Percentiles rank a stretch among this genome's conserved stretches.
These are phyloP conservation scores for Falcunculus frontatus DNA, from an alignment of 2,113 vertebrate genomes.

Conservation along the genomic window DNA sequence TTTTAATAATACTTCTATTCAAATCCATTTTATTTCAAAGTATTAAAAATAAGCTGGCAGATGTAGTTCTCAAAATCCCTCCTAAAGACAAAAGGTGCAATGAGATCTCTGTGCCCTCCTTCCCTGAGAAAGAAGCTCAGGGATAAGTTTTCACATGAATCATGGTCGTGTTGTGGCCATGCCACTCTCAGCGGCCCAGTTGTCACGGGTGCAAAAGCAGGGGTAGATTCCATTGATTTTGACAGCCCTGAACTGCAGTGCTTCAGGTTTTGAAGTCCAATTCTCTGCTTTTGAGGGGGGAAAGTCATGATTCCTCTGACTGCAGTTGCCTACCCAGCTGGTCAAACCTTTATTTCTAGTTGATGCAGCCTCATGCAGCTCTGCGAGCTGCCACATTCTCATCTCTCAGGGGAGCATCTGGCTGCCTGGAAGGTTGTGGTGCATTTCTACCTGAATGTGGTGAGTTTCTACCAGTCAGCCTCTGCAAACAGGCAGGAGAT, in stretches of 20 bases:
- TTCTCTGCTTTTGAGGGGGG: background rate
- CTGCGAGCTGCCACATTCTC: fast-evolving
- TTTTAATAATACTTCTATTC: background rate
- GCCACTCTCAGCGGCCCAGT: background rate
- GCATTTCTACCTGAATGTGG: background rate
- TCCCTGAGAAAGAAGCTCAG: background rate
- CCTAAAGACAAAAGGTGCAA: background rate
- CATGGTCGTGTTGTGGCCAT: background rate
- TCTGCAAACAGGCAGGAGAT: background rate
- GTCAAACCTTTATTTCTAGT: background rate
- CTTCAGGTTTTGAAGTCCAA: background rate
- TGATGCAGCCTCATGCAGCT: background rate
- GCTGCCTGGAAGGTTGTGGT: fast-evolving
- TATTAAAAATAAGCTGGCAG: background rate
- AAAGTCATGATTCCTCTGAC: background rate
- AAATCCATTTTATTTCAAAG: background rate
- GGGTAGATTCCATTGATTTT: fast-evolving
- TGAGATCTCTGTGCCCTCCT: background rate
- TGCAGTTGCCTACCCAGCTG: background rate
- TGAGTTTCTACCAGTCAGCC: no score
- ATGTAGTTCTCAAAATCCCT: background rate
- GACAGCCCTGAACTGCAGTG: background rate
- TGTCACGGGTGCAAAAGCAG: background rate
- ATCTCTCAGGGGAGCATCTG: background rate
- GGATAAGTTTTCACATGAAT: background rate